phyloP scores from a whole-genome alignment of 2,888 invertebrate species.

The Phaedon cochleariae region DNA sequence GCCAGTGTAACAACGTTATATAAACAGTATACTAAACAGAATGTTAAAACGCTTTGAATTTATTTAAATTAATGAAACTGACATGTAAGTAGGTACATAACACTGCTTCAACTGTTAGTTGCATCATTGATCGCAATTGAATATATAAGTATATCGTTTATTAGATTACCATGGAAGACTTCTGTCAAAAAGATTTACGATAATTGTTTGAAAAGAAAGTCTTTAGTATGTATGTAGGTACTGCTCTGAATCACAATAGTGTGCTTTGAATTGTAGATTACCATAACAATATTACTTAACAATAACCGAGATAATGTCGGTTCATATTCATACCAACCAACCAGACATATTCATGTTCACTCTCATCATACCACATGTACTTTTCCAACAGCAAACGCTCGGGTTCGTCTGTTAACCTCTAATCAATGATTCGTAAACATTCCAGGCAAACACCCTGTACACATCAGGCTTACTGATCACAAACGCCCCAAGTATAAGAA shows the following conservation, averaged over 20 bases:
- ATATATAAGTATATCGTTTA: conserved; percentile 5
- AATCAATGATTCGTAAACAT: no score
- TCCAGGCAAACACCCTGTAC: no score
- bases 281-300: not conserved
- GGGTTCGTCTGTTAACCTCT: no score
- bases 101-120: not conserved
- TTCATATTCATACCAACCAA: no score
- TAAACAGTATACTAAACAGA: not conserved
- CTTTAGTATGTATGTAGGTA: no score
- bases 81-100: no score
- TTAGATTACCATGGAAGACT: not conserved
- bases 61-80: not conserved
- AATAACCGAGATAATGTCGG: no score
- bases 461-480: no score
- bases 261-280: not conserved
- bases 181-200: not conserved
- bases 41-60: not conserved
- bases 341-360: no score
- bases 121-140: not conserved
- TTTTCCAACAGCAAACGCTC: no score
- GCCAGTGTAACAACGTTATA: not conserved
- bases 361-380: no score
- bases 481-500: no score
- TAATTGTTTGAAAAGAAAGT: not conserved
- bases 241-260: not conserved